Evolutionary conservation across 1,140 invertebrate species (phyloP), one percentile per base, ranked within the genome.

Genomic region (Tigriopus japonicus): DNA sequence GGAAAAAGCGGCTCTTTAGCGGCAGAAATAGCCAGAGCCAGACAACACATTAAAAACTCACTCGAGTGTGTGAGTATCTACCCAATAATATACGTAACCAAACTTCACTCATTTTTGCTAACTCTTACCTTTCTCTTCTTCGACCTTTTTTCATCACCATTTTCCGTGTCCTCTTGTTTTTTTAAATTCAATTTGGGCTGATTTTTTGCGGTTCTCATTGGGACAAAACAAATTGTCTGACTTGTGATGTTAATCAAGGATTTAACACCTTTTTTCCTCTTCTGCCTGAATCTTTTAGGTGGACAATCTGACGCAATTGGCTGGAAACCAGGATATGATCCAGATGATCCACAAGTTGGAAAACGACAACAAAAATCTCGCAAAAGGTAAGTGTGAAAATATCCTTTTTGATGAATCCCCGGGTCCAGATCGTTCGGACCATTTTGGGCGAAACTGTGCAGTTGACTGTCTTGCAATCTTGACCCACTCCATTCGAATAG

Each of bases 31-130:
- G 49, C 45, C 14, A 56, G 35, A 40, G 59, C 59, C 13, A 24
- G 59, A 54, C 59, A 61, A 35, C 59, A 61, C 51, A 61, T 61
- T 61, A 61, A 61, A 49, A 61, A 49, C 59, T 61, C 59, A 54
- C 59, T 61, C 24, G 59, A 61, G 35, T 61, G 43, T 61, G 59
- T 61, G 59, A 61, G 59, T 61, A 61, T 14, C 23, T 58, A 14
- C 24, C 14, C n/a, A 15, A 58, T 58, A 7, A 49, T 49, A 35
- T 35, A n/a, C n/a, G n/a, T n/a, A n/a, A 43, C 10, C 42, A 43
- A 43, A 10, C 10, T 43, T 15, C 15, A 12, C 15, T 43, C 45
- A 5, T 10, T 49, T 49, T 49, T 49, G 45, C 45, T 49, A 21
- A 49, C 21, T 49, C 21, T 21, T 21, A 49, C 21, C 2, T 6